Evolutionary conservation across 2,113 vertebrate genomes (phyloP), one percentile per base, ranked within the genome.

Genomic region (Canis aureus): DNA sequence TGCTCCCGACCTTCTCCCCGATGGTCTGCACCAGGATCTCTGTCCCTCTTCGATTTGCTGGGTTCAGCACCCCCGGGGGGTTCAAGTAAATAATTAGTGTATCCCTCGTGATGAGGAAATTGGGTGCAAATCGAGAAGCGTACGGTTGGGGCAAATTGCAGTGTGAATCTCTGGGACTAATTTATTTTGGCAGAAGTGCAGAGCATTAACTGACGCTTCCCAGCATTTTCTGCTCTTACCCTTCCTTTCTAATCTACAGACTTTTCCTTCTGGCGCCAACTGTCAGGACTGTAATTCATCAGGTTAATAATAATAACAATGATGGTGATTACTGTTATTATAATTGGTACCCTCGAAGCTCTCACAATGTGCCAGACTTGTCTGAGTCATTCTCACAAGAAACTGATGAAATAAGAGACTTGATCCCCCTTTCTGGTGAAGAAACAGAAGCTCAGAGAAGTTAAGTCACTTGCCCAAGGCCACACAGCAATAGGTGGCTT

Each of bases 301-400:
- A 67, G 35, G 51, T 8, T 55, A 80, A 71, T 62, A 71, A 29
- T 17, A 74, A 79, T 11, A 82, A 81, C 22, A 86, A 43, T 49
- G 85, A 60, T 6, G 92, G 25, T 62, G 76, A 76, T 51, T 74
- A 60, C 6, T 32, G 43, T 29, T 55, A 35, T 29, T 82, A 16
- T 73, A 51, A 59, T 3, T 62, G 79, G 43, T 43, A 83, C 12
- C 86, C 73, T 17, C 6, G 22, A 89, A 64, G 53, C 38, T 62
- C 43, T 90, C 59, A 66, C 8, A 62, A 11, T 86, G 12, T n/a
- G 11, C 19, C 59, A 59, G 49, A 38, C 29, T 43, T 20, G 9
- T 76, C 35, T 76, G 43, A 88, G 62, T 91, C 74, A 78, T 91
- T 74, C 64, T 92, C 69, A 62, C 19, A 93, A 96, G 69, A 88